Base-by-base conservation (phyloP, 2,113 vertebrate species). In the Dicentrarchus labrax region DNA sequence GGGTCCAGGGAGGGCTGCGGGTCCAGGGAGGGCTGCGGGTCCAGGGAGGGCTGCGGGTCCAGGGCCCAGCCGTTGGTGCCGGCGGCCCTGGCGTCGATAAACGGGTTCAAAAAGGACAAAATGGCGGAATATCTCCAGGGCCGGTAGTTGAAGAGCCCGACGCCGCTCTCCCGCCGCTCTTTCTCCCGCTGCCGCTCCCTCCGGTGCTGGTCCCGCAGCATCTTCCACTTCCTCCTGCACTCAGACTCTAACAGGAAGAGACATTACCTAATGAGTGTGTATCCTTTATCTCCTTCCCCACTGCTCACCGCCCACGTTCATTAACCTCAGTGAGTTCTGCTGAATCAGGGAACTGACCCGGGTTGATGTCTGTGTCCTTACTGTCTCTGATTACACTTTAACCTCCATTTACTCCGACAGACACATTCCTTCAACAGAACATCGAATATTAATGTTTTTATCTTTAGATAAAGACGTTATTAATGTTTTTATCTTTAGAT, bases 181-280 rank as follows among this genome's bases (percentile, higher is more conserved):
- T 81, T 88, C 83, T 90, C 88, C 6, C 88, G 83, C 50, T 90
- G 89, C 41, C 89, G 11, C 22, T 90, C 89, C 50, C 89, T 41
- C 4, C 89, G 47, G 70, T 90, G 89, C 0, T 90, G 89, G 74
- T 90, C 89, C 41, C 89, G 53, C 39, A 90, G 71, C 0, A 84
- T 90, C 78, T 90, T 88, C 84, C 86, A 86, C 84, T 90, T 88
- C 86, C 84, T 77, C 0, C 84, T 43, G 84, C 89, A 88, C 6
- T 90, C 89, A 0, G 64, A 66, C 67, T 90, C 89, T 90, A 7
- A 43, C 30, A 45, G 3, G 10, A 5, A n/a, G 17, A 6, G 4
- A 30, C 30, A 30, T 30, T 30, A 30, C 30, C 30, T 30, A 30
- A 30, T 30, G 30, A 30, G 30, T 30, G 30, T 30, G 30, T 30